Evolutionary conservation across 2,797 vertebrate species (phyloP).

Genomic region (Danio kyathit): DNA sequence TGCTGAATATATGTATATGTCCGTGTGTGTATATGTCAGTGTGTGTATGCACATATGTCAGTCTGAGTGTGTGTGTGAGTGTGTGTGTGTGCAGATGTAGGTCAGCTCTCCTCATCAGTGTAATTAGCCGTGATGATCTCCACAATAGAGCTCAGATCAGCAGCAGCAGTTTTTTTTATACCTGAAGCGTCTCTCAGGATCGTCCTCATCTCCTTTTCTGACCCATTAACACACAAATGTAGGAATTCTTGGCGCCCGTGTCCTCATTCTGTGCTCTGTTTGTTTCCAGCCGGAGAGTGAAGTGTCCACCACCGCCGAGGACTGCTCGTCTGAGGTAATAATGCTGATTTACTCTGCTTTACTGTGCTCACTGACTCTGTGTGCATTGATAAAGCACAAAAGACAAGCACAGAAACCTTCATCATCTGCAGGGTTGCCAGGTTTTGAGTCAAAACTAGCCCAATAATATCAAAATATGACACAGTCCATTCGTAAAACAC

Average conservation of each 20-base stretch:
- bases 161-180: not conserved
- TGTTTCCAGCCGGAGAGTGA: conserved; percentile 91
- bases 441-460: too few relatives aligned
- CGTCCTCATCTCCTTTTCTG: not conserved
- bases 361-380: too few relatives aligned
- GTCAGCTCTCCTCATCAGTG: conserved; percentile 31
- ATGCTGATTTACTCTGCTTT: too few relatives aligned
- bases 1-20: too few relatives aligned
- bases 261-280: conserved; percentile 51
- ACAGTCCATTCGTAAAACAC: too few relatives aligned
- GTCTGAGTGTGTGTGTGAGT: too few relatives aligned
- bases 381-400: not conserved
- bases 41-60: not conserved
- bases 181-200: not conserved
- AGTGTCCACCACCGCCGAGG: conserved; percentile 92
- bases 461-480: too few relatives aligned
- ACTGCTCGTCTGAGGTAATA: conserved; percentile 95
- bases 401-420: not conserved
- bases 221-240: conserved; percentile 26
- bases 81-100: conserved; percentile 33
- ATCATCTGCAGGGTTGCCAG: not conserved
- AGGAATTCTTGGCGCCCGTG: not conserved
- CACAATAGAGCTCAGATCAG: conserved; percentile 6
- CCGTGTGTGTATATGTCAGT: not conserved
- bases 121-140: conserved; percentile 23